Conservation (phyloP, 2,797 vertebrate genomes). For the Rousettus madagascariensis region DNA sequence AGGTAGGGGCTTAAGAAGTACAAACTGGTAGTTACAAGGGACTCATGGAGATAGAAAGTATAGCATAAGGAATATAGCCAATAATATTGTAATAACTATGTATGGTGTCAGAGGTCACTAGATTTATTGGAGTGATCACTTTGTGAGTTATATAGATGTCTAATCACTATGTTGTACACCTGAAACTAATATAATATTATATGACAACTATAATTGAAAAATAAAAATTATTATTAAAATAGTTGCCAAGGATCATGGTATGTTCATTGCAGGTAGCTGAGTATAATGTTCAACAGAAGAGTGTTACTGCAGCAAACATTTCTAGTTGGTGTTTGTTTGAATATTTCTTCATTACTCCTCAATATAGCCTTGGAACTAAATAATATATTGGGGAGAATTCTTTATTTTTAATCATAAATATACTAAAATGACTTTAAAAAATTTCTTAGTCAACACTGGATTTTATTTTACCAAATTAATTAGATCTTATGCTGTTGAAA, state of each 20-base stretch:
- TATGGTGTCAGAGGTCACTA: no score
- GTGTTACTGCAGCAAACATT: neutral
- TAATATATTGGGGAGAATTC: neutral
- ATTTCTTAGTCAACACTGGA: neutral
- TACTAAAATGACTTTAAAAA: neutral
- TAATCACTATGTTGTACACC: no score
- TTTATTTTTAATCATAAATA: conserved; percentile 52
- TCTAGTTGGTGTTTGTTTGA: neutral
- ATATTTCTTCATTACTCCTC: conserved; percentile 58
- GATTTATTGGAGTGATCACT: no score
- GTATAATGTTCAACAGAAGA: conserved; percentile 17
- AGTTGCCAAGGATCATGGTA: neutral
- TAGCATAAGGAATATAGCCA: no score
- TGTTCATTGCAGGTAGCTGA: conserved; percentile 10
- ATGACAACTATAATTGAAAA: no score
- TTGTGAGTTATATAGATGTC: no score
- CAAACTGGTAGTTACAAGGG: no score
- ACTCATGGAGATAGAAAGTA: no score
- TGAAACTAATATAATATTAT: no score
- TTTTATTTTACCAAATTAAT: conserved; percentile 54
- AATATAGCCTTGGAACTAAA: neutral
- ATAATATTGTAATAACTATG: no score
- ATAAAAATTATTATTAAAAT: no score
- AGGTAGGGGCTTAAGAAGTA: no score
- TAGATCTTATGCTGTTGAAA: neutral